These are phyloP conservation scores for Hipposideros armiger DNA, from an alignment of 2,113 vertebrate genomes.

Conservation along the genomic window DNA sequence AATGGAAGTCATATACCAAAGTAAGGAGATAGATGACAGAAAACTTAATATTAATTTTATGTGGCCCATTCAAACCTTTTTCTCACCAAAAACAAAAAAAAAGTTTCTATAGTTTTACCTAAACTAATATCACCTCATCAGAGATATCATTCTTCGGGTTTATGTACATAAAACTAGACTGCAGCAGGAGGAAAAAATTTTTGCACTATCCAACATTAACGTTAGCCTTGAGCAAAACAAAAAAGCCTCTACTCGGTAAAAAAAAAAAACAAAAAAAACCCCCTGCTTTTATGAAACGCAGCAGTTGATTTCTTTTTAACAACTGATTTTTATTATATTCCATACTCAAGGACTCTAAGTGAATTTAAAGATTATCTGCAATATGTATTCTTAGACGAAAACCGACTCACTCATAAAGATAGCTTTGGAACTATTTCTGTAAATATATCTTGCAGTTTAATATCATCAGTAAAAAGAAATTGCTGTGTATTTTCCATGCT, in stretches of 20 bases:
- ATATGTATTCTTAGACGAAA: conserved; percentile 77
- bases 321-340: conserved; percentile 84
- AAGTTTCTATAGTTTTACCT: conserved; percentile 70
- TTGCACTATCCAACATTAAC: conserved; percentile 54
- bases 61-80: conserved; percentile 73
- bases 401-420: conserved; percentile 52
- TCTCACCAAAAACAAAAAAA: background rate
- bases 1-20: conserved; percentile 85
- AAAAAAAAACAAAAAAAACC: background rate
- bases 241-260: conserved; percentile 74
- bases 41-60: conserved; percentile 87
- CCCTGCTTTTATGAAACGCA: conserved; percentile 69
- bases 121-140: conserved; percentile 69
- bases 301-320: conserved; percentile 81
- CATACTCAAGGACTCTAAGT: conserved; percentile 72
- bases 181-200: background rate
- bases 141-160: conserved; percentile 59
- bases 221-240: conserved; percentile 79
- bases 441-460: conserved; percentile 67
- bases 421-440: conserved; percentile 70
- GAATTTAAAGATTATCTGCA: conserved; percentile 82
- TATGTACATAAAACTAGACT: conserved; percentile 61
- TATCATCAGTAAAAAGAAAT: conserved; percentile 57
- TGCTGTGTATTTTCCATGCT: conserved; percentile 42
- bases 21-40: conserved; percentile 82